phyloP scores from a whole-genome alignment of 2,888 invertebrate species.

The Ormyrus rosae region DNA sequence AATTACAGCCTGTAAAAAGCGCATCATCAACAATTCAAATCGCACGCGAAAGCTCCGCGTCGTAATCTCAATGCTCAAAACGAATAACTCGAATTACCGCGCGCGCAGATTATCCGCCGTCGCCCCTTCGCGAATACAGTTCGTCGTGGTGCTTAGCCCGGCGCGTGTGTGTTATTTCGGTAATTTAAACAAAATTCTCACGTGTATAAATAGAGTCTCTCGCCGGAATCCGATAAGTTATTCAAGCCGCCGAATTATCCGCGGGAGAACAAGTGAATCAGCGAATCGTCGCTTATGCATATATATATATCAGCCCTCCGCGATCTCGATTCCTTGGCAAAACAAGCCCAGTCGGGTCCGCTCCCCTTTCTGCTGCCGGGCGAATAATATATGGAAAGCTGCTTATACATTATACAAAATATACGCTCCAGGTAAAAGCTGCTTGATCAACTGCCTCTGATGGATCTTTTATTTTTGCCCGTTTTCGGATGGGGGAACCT shows the following conservation, averaged over 20 bases:
- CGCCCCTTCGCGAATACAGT: background rate
- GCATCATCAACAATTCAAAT: background rate
- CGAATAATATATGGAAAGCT: conserved; percentile 29
- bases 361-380: background rate
- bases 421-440: conserved; percentile 17
- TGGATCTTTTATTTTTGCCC: too few species aligned
- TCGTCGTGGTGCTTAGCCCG: background rate
- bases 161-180: conserved; percentile 32
- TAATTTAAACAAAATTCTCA: conserved; percentile 53
- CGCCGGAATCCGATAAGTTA: conserved; percentile 51
- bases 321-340: conserved; percentile 35
- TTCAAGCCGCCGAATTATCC: conserved; percentile 45
- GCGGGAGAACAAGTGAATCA: conserved; percentile 49
- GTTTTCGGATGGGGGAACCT: too few species aligned
- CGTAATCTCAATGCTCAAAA: conserved; percentile 35
- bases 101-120: background rate
- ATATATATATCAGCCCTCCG: conserved; percentile 22
- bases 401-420: conserved; percentile 36
- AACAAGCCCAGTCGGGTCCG: conserved; percentile 15
- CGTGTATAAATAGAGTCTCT: conserved; percentile 38
- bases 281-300: conserved; percentile 46
- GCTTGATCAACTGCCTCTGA: background rate
- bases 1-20: background rate
- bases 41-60: background rate
- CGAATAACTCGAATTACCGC: conserved; percentile 39